A percentile compares a stretch with the other conserved stretches of the same genome.
phyloP scores from a whole-genome alignment of 2,888 invertebrate genomes.

The Halictus ligatus region DNA sequence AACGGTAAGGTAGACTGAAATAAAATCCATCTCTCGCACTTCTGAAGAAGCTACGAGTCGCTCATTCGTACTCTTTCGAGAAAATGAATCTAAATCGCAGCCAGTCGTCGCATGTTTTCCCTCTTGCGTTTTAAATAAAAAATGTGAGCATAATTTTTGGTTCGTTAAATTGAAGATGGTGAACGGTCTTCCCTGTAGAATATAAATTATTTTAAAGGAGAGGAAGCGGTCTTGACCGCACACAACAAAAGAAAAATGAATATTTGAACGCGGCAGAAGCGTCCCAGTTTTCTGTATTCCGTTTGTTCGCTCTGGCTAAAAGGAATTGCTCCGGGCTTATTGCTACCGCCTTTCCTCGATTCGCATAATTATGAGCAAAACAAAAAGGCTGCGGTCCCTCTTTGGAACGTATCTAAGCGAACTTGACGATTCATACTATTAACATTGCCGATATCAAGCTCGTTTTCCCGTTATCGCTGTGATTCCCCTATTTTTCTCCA shows the following conservation, averaged over 20 bases:
- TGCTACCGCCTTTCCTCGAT: constrained; percentile 30
- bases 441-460: constrained; percentile 18
- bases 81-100: neutral
- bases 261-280: constrained; percentile 36
- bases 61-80: neutral
- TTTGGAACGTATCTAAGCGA: constrained; percentile 27
- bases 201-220: constrained; percentile 46
- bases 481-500: neutral
- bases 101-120: neutral
- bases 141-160: constrained; percentile 22
- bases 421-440: constrained; percentile 27
- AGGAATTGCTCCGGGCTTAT: constrained; percentile 51
- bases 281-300: constrained; percentile 48
- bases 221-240: constrained; percentile 44
- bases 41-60: neutral
- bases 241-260: constrained; percentile 35
- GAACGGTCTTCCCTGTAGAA: constrained; percentile 2
- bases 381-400: constrained; percentile 31
- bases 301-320: constrained; percentile 37
- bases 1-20: neutral
- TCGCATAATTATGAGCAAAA: constrained; percentile 51
- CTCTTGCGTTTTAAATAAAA: neutral
- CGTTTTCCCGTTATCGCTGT: neutral
- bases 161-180: constrained; percentile 31
- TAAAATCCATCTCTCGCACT: neutral